A percentile compares a stretch with the other conserved stretches of the same genome.
Evolutionary conservation across 2,113 vertebrate species (phyloP).

Genomic region (Saguinus midas): DNA sequence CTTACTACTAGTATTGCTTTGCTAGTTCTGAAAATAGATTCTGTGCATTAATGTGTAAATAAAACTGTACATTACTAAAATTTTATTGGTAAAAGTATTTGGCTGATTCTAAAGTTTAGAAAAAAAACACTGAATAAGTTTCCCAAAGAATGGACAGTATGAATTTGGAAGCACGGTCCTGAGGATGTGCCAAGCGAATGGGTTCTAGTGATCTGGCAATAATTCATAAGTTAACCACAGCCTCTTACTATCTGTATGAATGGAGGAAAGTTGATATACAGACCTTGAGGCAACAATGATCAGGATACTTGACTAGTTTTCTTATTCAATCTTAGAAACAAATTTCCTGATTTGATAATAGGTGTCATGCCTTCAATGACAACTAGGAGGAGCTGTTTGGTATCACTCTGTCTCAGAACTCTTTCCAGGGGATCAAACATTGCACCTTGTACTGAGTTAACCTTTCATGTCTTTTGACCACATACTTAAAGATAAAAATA

Average conservation of each 20-base stretch:
- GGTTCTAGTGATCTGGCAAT: not conserved
- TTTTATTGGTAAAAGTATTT: constrained; percentile 13
- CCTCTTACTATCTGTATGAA: not conserved
- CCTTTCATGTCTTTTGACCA: not conserved
- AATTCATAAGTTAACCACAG: not conserved
- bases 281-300: not conserved
- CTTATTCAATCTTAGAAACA: not conserved
- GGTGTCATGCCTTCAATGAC: not conserved
- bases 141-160: not conserved
- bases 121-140: not conserved
- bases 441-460: not conserved
- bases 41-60: not conserved
- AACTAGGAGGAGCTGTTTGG: constrained; percentile 65
- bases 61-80: not conserved
- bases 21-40: constrained; percentile 23
- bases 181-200: not conserved
- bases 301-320: not conserved
- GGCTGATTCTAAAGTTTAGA: constrained; percentile 16
- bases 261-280: not conserved
- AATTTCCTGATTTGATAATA: not conserved
- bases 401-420: constrained; percentile 39
- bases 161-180: not conserved
- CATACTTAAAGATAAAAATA: not conserved
- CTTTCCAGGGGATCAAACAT: not conserved
- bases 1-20: not conserved